Base-by-base conservation (phyloP, 2,113 vertebrate genomes). In the Muntiacus muntjak region DNA sequence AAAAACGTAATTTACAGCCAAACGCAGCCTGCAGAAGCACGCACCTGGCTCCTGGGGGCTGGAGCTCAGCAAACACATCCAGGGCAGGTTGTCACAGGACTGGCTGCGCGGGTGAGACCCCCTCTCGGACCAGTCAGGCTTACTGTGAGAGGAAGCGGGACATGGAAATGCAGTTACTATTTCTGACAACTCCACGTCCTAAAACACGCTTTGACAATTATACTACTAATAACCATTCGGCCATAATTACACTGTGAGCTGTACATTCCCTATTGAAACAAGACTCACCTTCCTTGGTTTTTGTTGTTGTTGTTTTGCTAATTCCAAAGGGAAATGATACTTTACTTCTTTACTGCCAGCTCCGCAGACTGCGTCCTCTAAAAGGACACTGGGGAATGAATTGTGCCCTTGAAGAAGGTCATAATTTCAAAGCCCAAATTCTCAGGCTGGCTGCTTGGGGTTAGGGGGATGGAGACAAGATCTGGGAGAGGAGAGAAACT, bases 1-100 rank as follows among this genome's bases (percentile, higher is more conserved):
- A 91, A 97, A 97, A 96, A 97, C 36, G 40, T 97, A 98, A 98
- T 98, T 98, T 96, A 98, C 96, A 95, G 96, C 95, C 95, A 83
- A 93, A 90, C 96, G 95, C 95, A 45, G 89, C 83, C 84, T 54
- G 33, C 87, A 67, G 52, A 86, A 89, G 83, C 33, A 0, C 52
- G 96, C 95, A 96, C 91, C 97, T 98, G 98, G 79, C 43, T 95
- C 89, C 89, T 81, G 50, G 96, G 36, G 47, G 83, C 21, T 0
- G 1, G 4, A 30, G 55, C 62, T 17, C 0, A 6, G 43, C 88
- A 91, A 82, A 83, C 76, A 92, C 74, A 84, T 26, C 36, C 76
- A 19, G 1, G 74, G 54, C 55, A 79, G 89, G 40, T n/a, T 78
- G 64, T 33, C 2, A 0, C 64, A 2, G 55, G 40, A 30, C 10